These are phyloP conservation scores for Temnothorax unifasciatus DNA, from an alignment of 2,888 invertebrate species.

Conservation along the genomic window DNA sequence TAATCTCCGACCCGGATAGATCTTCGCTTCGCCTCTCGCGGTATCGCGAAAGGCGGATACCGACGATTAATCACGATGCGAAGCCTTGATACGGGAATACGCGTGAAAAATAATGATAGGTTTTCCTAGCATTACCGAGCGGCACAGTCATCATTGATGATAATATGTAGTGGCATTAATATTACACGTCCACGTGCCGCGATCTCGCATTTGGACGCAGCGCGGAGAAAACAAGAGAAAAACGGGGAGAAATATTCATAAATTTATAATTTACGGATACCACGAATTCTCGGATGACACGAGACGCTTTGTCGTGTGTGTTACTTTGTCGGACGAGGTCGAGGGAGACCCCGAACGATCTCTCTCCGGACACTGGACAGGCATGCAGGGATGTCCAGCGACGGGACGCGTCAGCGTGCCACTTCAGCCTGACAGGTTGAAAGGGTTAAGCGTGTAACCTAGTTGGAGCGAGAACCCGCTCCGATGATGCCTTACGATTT, in stretches of 20 bases:
- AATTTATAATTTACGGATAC: background rate
- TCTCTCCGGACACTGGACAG: too few relatives aligned
- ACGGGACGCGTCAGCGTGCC: background rate
- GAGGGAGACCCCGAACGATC: background rate
- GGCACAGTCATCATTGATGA: slow-evolving; percentile 12
- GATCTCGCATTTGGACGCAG: background rate
- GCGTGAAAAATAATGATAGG: slow-evolving; percentile 30
- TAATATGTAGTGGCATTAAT: slow-evolving; percentile 8
- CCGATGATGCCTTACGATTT: background rate
- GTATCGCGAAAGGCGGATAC: slow-evolving; percentile 6
- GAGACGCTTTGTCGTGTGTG: background rate
- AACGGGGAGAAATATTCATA: background rate
- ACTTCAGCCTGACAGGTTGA: background rate
- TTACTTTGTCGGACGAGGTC: too few relatives aligned
- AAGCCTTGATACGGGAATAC: slow-evolving; percentile 6
- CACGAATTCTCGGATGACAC: background rate
- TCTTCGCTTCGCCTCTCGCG: background rate
- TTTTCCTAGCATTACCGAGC: slow-evolving; percentile 35
- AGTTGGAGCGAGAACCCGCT: too few relatives aligned
- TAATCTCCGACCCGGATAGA: background rate
- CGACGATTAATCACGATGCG: slow-evolving; percentile 6
- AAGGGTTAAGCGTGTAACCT: background rate
- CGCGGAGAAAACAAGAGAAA: background rate
- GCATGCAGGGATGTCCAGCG: background rate
- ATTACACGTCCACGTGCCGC: background rate